Base-by-base conservation (phyloP, 1,140 invertebrate genomes). In the Uloborus diversus region DNA sequence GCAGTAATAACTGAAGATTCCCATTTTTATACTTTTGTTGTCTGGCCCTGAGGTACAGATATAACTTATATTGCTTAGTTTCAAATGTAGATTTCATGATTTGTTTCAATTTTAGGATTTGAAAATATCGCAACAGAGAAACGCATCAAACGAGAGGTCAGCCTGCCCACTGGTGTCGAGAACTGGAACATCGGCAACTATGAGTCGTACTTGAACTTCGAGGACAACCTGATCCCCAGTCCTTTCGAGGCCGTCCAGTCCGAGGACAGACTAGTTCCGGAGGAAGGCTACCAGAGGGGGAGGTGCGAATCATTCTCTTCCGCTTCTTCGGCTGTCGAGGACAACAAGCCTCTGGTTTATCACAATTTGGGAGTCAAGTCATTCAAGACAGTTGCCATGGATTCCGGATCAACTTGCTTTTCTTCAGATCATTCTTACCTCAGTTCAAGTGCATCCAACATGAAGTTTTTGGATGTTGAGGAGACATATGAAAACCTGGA, bases 351-450 rank as follows among this genome's bases (percentile, higher is more conserved):
- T 20, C 27, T 35, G 11, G 47, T 53, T 3, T 76, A 28, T 25
- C 61, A 65, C 17, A 62, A 30, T 14, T 56, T 27, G 25, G 73
- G 73, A 37, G 61, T 76, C 5, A 76, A 76, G 30, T 25, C 73
- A 25, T 25, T 76, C 47, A 76, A 53, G 20, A 76, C 73, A 53
- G 61, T 76, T 1, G 32, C 47, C 49, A 65, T 76, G 61, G 73
- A 76, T 65, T 76, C 73, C 23, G 73, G 73, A 33, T 76, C 73
- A 3, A 76, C 73, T 37, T 76, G 73, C 25, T 65, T 76, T 37
- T 76, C 73, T 3, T 53, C 61, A 27, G 73, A 76, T 14, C 73
- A 76, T 51, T 76, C 73, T 20, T 65, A 65, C 42, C 30, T 76
- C 11, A 65, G 47, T 23, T 32, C 47, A 4, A 9, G 17, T 7